These are phyloP conservation scores for Austrolebias charrua DNA, from an alignment of 2,797 vertebrate species.

Conservation along the genomic window DNA sequence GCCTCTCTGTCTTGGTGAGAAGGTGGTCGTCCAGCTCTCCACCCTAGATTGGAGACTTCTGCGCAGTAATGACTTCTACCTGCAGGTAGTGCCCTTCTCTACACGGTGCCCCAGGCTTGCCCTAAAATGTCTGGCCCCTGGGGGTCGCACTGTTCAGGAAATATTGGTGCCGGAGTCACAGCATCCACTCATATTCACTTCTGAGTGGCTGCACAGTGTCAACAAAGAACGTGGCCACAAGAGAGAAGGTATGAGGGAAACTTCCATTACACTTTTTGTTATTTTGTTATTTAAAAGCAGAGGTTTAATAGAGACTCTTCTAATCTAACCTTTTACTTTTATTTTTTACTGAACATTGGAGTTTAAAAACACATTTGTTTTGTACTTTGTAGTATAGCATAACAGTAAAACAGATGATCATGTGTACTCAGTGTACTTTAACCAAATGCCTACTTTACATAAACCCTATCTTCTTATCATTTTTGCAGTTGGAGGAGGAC, in stretches of 20 bases:
- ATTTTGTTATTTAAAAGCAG: neutral
- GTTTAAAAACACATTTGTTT: neutral
- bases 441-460: neutral
- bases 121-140: slow-evolving; percentile 88
- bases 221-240: slow-evolving; percentile 88
- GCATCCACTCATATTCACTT: slow-evolving; percentile 88
- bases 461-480: neutral
- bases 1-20: slow-evolving; percentile 89
- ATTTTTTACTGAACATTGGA: neutral
- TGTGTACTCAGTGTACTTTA: neutral
- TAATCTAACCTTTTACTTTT: too few relatives aligned
- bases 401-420: neutral
- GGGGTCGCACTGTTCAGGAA: slow-evolving; percentile 87
- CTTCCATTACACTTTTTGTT: accelerated
- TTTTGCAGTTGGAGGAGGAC: slow-evolving; percentile 70
- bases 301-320: too few relatives aligned
- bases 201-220: slow-evolving; percentile 90
- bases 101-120: slow-evolving; percentile 87
- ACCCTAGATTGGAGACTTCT: slow-evolving; percentile 91
- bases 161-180: slow-evolving; percentile 85
- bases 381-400: neutral
- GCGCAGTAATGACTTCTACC: slow-evolving; percentile 90
- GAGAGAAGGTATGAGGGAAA: slow-evolving; percentile 72
- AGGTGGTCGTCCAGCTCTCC: slow-evolving; percentile 90
- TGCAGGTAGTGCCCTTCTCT: slow-evolving; percentile 91